A percentile compares a stretch with the other conserved stretches of the same genome.
These are phyloP conservation scores for Pachypanchax playfairii DNA, from an alignment of 2,113 vertebrate species.

Conservation along the genomic window DNA sequence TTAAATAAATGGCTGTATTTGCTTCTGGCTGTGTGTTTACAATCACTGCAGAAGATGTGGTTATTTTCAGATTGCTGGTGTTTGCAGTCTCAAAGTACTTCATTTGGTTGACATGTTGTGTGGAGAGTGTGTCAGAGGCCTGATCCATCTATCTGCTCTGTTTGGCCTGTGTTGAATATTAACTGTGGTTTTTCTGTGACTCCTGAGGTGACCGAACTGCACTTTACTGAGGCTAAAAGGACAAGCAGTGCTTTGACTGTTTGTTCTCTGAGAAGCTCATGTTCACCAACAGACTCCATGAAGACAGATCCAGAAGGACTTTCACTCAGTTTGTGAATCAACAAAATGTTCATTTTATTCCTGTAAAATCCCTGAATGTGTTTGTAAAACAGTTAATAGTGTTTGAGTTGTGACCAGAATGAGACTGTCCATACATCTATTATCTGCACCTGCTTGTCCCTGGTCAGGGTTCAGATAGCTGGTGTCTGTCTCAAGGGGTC, in stretches of 20 bases:
- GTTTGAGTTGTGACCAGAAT: too few relatives aligned
- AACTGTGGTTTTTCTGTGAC: constrained; percentile 58
- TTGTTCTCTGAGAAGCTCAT: constrained; percentile 9
- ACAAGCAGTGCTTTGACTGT: constrained; percentile 3
- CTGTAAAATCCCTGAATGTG: neutral
- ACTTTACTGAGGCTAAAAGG: constrained; percentile 13
- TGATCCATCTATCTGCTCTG: constrained; percentile 37
- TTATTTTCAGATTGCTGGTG: constrained; percentile 51
- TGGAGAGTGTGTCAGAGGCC: constrained; percentile 36
- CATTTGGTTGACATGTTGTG: constrained; percentile 37
- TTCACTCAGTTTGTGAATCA: neutral
- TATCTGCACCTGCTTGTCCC: too few relatives aligned
- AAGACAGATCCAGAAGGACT: neutral
- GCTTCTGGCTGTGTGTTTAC: too few relatives aligned
- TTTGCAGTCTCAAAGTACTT: constrained; percentile 57
- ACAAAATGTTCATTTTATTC: neutral
- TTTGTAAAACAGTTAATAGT: neutral
- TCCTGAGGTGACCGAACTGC: constrained; percentile 32
- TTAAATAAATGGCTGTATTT: too few relatives aligned
- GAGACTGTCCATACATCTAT: too few relatives aligned
- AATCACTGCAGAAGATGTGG: constrained; percentile 6
- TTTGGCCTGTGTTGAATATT: constrained; percentile 70
- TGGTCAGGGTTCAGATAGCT: too few relatives aligned
- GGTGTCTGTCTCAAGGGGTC: too few relatives aligned
- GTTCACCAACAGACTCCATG: neutral